Conservation (phyloP, 2,797 vertebrate genomes). For the Anableps anableps region DNA sequence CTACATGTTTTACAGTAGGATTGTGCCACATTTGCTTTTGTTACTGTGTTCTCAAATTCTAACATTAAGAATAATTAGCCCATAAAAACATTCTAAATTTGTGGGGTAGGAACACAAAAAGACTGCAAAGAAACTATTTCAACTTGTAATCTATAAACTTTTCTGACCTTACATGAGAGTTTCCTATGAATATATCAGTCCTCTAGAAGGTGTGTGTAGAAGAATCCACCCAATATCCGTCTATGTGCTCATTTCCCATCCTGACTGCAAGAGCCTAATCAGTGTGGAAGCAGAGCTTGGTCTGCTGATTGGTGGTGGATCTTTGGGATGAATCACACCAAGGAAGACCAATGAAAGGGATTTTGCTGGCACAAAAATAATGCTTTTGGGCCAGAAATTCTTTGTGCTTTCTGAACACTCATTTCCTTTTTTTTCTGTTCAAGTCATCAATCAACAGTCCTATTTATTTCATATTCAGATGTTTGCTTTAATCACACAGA, state of each 20-base stretch:
- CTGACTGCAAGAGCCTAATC: background rate
- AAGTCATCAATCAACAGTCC: background rate
- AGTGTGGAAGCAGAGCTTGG: slow-evolving; percentile 4
- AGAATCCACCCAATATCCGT: background rate
- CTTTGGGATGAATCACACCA: slow-evolving; percentile 4
- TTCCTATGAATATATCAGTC: no score
- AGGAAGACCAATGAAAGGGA: slow-evolving; percentile 5
- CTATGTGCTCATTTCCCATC: background rate
- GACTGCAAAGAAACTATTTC: background rate
- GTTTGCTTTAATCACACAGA: background rate
- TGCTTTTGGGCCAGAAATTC: background rate
- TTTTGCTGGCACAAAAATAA: background rate
- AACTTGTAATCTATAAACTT: background rate
- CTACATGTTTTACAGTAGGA: background rate
- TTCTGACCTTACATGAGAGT: background rate
- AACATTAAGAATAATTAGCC: background rate
- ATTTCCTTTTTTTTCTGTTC: background rate
- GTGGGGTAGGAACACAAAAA: no score
- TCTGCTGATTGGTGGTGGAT: background rate
- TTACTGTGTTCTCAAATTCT: background rate
- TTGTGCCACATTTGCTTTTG: background rate
- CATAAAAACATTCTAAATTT: no score
- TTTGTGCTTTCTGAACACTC: background rate
- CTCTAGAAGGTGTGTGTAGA: background rate
- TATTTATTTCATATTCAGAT: background rate